phyloP scores from a whole-genome alignment of 2,113 vertebrate genomes.

The Scomber scombrus region DNA sequence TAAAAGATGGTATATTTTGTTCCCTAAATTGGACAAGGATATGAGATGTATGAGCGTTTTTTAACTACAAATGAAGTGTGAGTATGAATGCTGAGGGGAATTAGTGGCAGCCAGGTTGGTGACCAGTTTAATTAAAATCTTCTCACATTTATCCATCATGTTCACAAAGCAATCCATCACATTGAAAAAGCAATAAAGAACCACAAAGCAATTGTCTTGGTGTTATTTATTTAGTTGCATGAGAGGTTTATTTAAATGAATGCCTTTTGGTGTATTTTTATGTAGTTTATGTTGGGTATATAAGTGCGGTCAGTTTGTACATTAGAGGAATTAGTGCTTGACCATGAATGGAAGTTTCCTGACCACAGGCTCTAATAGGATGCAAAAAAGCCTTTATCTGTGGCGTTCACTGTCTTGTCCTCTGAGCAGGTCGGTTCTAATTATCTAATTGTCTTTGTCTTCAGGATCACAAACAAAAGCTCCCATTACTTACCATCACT shows the following conservation, averaged over 20 bases:
- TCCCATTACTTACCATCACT: no score
- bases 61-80: background rate
- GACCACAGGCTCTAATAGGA: no score
- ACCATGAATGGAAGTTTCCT: no score
- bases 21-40: background rate
- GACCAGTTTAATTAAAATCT: conserved; percentile 3
- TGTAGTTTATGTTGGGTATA: no score
- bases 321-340: no score
- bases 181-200: no score
- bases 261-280: background rate
- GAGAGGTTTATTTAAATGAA: background rate
- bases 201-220: background rate
- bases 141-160: background rate
- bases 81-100: background rate
- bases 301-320: no score
- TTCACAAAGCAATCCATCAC: background rate
- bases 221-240: background rate
- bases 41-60: background rate
- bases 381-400: no score
- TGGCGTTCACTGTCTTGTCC: no score
- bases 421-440: no score
- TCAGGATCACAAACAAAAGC: no score
- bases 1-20: background rate
- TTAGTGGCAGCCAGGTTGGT: background rate
- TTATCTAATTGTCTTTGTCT: no score